Percentiles rank a stretch among this genome's conserved stretches.
Evolutionary conservation across 2,113 vertebrate genomes (phyloP).

Genomic region (Ramphastos sulfuratus): DNA sequence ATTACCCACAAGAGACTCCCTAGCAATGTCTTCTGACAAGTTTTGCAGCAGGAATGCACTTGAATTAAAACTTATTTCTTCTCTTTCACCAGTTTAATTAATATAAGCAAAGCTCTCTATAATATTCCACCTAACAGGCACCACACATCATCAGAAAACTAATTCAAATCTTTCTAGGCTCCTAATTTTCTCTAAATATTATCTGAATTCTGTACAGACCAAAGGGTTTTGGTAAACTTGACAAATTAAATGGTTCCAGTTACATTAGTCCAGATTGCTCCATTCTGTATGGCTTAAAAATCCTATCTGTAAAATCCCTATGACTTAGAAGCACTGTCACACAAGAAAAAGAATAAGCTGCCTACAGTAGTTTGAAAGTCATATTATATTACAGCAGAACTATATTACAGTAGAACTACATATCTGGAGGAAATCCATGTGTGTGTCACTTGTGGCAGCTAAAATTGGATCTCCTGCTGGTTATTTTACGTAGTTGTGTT

Average conservation of each 20-base stretch:
- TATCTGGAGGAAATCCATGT: background rate
- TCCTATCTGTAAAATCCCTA: background rate
- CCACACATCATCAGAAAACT: background rate
- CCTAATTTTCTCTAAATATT: constrained; percentile 7
- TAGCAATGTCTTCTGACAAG: background rate
- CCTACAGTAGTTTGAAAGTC: background rate
- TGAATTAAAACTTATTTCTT: background rate
- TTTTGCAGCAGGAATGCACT: background rate
- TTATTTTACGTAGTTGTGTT: background rate
- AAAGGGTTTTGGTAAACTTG: constrained; percentile 2
- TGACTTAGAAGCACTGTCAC: background rate
- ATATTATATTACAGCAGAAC: background rate
- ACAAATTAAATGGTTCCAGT: background rate
- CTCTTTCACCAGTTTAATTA: background rate
- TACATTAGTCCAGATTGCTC: background rate
- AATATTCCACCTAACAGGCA: background rate
- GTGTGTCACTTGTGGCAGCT: background rate
- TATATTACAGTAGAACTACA: background rate
- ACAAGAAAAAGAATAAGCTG: constrained; percentile 18
- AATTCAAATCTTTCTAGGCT: background rate
- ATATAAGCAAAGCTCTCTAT: background rate
- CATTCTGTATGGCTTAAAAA: constrained; percentile 21
- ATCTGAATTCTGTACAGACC: background rate
- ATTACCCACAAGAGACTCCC: background rate
- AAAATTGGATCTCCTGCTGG: background rate